Conservation (phyloP, 2,797 vertebrate species). For the Podarcis lilfordi region DNA sequence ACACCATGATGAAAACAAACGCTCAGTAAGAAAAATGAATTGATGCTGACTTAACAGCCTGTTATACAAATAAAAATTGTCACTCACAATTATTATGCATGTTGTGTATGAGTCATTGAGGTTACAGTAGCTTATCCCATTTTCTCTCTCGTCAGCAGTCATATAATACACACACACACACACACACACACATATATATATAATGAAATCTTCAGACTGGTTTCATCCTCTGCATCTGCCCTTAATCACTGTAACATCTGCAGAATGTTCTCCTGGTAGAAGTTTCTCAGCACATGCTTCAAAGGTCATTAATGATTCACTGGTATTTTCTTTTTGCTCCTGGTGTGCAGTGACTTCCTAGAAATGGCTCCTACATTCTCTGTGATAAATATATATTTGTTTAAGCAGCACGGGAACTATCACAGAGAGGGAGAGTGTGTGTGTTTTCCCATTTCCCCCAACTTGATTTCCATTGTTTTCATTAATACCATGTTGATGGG, state of each 20-base stretch:
- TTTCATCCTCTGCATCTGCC: slow-evolving; percentile 55
- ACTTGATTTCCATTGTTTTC: neutral
- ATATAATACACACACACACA: neutral
- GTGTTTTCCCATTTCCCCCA: neutral
- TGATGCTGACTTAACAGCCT: slow-evolving; percentile 45
- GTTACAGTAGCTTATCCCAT: slow-evolving; percentile 14
- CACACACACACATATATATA: too few relatives aligned
- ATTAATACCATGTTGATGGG: neutral
- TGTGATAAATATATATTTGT: neutral
- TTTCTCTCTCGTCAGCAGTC: slow-evolving; percentile 43
- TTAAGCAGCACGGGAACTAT: neutral
- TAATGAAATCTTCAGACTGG: slow-evolving; percentile 15
- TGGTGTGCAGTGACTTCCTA: slow-evolving; percentile 31
- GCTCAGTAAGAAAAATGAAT: slow-evolving; percentile 61
- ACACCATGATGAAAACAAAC: slow-evolving; percentile 37
- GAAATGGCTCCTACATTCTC: neutral
- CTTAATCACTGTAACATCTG: slow-evolving; percentile 46
- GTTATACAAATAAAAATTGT: slow-evolving; percentile 49
- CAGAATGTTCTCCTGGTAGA: slow-evolving; percentile 46
- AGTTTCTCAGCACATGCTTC: slow-evolving; percentile 46
- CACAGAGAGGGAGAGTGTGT: neutral
- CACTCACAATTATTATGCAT: slow-evolving; percentile 54
- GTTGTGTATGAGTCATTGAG: slow-evolving; percentile 44
- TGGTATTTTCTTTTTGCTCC: slow-evolving; percentile 30
- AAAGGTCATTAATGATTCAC: slow-evolving; percentile 50